Base-by-base conservation (phyloP, 2,888 invertebrate genomes). In the Caenorhabditis sp. region DNA sequence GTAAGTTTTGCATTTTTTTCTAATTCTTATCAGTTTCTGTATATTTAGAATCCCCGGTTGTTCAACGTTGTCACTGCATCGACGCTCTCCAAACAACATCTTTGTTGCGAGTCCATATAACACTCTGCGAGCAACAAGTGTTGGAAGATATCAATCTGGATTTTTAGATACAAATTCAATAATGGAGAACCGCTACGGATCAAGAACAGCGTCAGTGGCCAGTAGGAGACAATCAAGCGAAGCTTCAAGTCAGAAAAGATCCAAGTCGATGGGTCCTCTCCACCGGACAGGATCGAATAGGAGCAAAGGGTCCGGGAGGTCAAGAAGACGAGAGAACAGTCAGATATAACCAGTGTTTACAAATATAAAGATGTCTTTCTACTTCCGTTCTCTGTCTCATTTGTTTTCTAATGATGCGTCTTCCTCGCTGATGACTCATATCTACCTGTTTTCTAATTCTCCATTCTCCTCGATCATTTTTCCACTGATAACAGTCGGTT, bases 51-150 rank as follows among this genome's bases (percentile, higher is more conserved):
- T 91, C 68, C 91, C 89, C 24, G 90, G 90, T 11, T 89, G 88
- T 44, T 92, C 91, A 2, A 90, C 90, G 1, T 83, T 91, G 1
- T 91, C 91, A 6, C 82, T 91, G 22, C 90, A 91, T 60, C 84
- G 88, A 11, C 80, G 79, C 37, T 85, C 85, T 13, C 83, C 86
- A 28, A 82, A 77, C 51, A 83, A 65, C 71, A 86, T 84, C n/a
- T 92, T 92, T 78, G 84, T 90, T 4, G 91, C 90, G 20, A 89
- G 89, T 72, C 91, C 90, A 0, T 91, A 91, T 83, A 91, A 92
- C 62, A 92, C 91, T 5, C 84, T 91, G 18, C 77, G 90, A 40
- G 89, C 90, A 0, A 83, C 82, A 32, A 87, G 85, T 55, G 62
- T 85, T 18, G 82, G 83, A 60, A 80, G 85, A 56, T 85, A 86